These are phyloP conservation scores for Anthophora plumipes DNA, from an alignment of 2,888 invertebrate genomes.

Conservation along the genomic window DNA sequence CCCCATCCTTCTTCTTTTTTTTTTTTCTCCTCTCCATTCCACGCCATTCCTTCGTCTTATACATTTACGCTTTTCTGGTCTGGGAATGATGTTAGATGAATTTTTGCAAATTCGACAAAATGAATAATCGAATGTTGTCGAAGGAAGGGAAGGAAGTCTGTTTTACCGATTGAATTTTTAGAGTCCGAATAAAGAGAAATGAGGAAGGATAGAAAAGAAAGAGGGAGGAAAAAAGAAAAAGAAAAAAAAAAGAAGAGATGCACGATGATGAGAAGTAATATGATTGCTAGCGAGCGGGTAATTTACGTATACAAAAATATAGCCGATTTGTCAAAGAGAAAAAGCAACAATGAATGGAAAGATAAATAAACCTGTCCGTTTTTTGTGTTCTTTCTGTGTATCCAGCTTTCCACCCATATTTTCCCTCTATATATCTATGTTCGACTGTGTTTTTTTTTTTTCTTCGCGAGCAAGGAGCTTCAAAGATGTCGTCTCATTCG, in stretches of 20 bases:
- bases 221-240: slow-evolving; percentile 45
- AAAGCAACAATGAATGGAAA: slow-evolving; percentile 64
- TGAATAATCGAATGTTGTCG: slow-evolving; percentile 45
- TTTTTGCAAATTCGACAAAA: background rate
- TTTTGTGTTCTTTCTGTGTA: slow-evolving; percentile 77
- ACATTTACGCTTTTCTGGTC: slow-evolving; percentile 19
- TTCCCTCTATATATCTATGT: background rate
- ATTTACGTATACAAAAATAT: slow-evolving; percentile 61
- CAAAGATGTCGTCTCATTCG: too few relatives aligned
- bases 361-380: slow-evolving; percentile 76
- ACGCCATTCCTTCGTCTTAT: background rate
- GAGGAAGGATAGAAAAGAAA: slow-evolving; percentile 28
- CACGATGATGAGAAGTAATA: slow-evolving; percentile 42
- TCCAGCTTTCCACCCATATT: slow-evolving; percentile 42
- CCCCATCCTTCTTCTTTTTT: background rate
- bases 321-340: slow-evolving; percentile 67
- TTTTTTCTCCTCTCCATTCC: background rate
- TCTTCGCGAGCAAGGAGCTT: slow-evolving; percentile 4
- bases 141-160: slow-evolving; percentile 22
- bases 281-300: slow-evolving; percentile 69
- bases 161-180: background rate
- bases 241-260: slow-evolving; percentile 43
- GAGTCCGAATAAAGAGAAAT: background rate
- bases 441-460: slow-evolving; percentile 6
- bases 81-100: background rate